A percentile compares a stretch with the other conserved stretches of the same genome.
Evolutionary conservation across 2,113 vertebrate species (phyloP).

Genomic region (Melanotaenia duboulayi): DNA sequence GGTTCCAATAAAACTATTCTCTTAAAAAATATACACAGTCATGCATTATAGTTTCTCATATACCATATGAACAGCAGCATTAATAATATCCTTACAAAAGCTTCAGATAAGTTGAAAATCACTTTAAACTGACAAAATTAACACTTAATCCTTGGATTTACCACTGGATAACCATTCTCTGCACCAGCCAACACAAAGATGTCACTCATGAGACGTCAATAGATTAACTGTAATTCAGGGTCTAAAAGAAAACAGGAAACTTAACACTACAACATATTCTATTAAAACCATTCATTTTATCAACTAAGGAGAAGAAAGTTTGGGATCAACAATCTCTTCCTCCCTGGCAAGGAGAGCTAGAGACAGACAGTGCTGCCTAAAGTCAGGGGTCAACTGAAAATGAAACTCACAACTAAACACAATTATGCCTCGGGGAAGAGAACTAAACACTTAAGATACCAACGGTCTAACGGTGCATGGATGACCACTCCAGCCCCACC

Average conservation of each 20-base stretch:
- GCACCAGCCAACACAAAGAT: conserved; percentile 37
- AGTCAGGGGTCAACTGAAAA: conserved; percentile 71
- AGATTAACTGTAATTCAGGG: conserved; percentile 61
- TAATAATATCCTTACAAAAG: too few relatives aligned
- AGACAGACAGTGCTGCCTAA: conserved; percentile 17
- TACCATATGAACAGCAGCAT: too few relatives aligned
- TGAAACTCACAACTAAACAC: conserved; percentile 50
- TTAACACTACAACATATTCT: conserved; percentile 7
- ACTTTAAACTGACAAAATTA: neutral
- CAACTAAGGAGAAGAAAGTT: neutral
- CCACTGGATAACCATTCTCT: neutral
- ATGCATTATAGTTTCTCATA: too few relatives aligned
- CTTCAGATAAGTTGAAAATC: neutral
- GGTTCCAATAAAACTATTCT: too few relatives aligned
- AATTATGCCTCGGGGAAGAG: conserved; percentile 61
- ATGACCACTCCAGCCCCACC: conserved; percentile 55
- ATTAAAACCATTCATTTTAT: neutral
- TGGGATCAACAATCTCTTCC: conserved; percentile 33
- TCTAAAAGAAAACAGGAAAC: conserved; percentile 56
- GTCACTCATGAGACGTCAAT: conserved; percentile 51
- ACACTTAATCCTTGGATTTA: conserved; percentile 14
- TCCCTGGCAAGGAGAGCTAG: conserved; percentile 34
- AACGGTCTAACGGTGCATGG: conserved; percentile 64
- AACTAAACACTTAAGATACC: conserved; percentile 76
- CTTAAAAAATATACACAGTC: too few relatives aligned